phyloP scores from a whole-genome alignment of 2,113 vertebrate species.

The Probosciger aterrimus region DNA sequence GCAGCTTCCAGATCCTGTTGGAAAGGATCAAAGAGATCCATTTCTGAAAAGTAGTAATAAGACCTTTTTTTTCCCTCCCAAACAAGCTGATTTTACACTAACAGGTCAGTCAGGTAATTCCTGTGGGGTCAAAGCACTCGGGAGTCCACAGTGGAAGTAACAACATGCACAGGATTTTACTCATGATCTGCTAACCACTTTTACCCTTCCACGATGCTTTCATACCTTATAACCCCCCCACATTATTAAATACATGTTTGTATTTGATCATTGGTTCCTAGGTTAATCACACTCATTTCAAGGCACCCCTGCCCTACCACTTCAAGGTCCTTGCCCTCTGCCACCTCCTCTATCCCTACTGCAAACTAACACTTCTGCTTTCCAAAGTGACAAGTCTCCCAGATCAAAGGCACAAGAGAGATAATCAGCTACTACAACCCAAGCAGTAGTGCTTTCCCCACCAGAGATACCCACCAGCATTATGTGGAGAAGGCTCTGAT shows the following conservation, averaged over 20 bases:
- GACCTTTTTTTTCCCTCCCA: too few relatives aligned
- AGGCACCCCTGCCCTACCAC: background rate
- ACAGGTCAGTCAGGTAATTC: background rate
- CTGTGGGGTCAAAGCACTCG: background rate
- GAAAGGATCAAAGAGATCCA: background rate
- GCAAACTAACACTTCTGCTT: background rate
- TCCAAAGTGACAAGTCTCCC: background rate
- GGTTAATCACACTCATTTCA: background rate
- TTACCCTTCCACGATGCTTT: background rate
- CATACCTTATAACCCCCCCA: background rate
- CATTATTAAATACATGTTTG: background rate
- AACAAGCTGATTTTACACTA: background rate
- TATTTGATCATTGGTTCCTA: background rate
- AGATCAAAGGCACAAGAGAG: background rate
- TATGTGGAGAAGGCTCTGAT: fast-evolving
- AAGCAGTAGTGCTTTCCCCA: background rate
- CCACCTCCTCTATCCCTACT: background rate
- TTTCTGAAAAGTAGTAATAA: background rate
- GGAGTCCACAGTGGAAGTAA: background rate
- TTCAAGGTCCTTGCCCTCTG: background rate
- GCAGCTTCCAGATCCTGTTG: background rate
- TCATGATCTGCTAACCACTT: background rate
- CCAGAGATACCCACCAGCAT: background rate
- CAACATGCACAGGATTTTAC: background rate
- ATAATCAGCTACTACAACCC: background rate